These are phyloP conservation scores for Phyllostomus hastatus DNA, from an alignment of 2,113 vertebrate species.

Conservation along the genomic window DNA sequence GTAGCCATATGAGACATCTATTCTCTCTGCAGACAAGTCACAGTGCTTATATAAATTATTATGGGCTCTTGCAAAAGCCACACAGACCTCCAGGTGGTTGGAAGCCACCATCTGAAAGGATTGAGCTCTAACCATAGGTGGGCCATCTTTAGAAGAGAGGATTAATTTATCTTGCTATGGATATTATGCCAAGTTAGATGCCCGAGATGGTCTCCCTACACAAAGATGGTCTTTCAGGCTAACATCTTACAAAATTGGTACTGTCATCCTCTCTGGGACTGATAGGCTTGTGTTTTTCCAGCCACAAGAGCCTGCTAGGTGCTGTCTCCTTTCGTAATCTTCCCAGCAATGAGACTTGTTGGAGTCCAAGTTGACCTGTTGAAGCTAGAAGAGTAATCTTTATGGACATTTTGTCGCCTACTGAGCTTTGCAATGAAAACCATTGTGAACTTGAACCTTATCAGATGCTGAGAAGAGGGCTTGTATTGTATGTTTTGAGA, in stretches of 20 bases:
- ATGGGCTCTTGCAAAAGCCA: background rate
- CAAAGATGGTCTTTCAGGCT: background rate
- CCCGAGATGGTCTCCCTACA: background rate
- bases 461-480: background rate
- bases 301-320: background rate
- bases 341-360: background rate
- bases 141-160: background rate
- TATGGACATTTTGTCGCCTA: background rate
- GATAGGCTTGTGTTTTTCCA: background rate
- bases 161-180: background rate
- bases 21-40: background rate
- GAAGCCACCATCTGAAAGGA: background rate
- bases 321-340: background rate
- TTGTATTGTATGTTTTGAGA: background rate
- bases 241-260: background rate
- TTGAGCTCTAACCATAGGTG: background rate
- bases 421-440: background rate
- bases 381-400: background rate
- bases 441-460: background rate
- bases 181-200: background rate
- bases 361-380: background rate
- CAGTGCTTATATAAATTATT: background rate
- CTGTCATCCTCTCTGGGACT: background rate
- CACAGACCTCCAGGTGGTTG: background rate
- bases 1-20: background rate